A percentile compares a stretch with the other conserved stretches of the same genome.
These are phyloP conservation scores for Cylindroiulus punctatus DNA, from an alignment of 2,888 invertebrate species.

Conservation along the genomic window DNA sequence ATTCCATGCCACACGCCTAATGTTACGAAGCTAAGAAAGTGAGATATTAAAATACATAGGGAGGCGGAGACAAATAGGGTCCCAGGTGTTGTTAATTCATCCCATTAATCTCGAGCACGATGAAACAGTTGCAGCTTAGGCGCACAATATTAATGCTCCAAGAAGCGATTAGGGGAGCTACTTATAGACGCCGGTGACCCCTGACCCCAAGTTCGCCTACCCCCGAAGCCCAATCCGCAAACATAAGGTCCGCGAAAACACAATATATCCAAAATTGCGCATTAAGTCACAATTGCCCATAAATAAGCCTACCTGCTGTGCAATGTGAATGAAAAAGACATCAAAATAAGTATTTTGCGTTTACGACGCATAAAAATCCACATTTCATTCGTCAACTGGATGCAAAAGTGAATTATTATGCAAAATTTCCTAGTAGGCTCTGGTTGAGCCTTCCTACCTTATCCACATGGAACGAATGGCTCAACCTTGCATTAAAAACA, in stretches of 20 bases:
- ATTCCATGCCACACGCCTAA: neutral
- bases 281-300: neutral
- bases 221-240: neutral
- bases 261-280: neutral
- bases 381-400: neutral
- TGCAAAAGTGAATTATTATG: neutral
- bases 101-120: neutral
- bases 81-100: constrained; percentile 23
- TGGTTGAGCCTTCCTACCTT: neutral
- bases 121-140: neutral
- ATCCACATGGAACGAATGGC: too few species aligned
- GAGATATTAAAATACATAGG: neutral
- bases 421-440: neutral
- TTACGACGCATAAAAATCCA: constrained; percentile 11
- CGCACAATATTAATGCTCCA: constrained; percentile 16
- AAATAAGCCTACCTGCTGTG: constrained; percentile 17
- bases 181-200: neutral
- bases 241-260: neutral
- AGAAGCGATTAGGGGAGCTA: constrained; percentile 6
- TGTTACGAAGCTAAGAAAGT: neutral
- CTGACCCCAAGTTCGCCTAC: neutral
- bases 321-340: constrained; percentile 2
- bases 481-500: too few species aligned
- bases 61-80: neutral
- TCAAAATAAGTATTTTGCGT: constrained; percentile 2